phyloP scores from a whole-genome alignment of 2,113 vertebrate species.

The Bubalus kerabau region DNA sequence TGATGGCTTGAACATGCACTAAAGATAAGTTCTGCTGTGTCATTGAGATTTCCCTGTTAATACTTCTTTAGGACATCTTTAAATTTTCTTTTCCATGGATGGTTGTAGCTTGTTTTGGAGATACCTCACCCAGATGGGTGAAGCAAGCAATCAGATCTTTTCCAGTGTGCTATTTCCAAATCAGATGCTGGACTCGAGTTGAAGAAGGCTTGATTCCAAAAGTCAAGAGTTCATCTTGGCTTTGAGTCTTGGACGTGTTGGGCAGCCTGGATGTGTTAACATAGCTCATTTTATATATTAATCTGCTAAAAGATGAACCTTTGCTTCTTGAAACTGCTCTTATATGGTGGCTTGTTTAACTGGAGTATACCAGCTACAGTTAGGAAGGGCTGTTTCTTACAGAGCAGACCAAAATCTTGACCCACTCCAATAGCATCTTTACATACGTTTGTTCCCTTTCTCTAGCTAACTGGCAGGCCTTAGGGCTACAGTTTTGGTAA shows the following conservation, averaged over 20 bases:
- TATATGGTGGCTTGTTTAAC: background rate
- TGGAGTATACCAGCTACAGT: background rate
- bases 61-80: background rate
- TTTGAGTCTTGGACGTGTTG: background rate
- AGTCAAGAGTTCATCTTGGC: background rate
- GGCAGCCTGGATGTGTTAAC: background rate
- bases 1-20: background rate
- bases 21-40: background rate
- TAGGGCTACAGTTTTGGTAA: background rate
- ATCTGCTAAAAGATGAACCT: background rate
- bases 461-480: background rate
- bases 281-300: background rate
- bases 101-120: background rate
- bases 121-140: background rate
- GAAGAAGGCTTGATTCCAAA: background rate
- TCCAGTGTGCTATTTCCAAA: background rate
- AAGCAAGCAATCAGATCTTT: background rate
- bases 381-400: background rate
- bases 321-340: background rate
- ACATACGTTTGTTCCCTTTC: background rate
- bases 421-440: background rate
- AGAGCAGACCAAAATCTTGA: background rate
- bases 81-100: background rate
- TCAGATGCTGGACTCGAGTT: background rate
- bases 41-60: background rate